Conservation (phyloP, 1,140 invertebrate species). For the Prorops nasuta region DNA sequence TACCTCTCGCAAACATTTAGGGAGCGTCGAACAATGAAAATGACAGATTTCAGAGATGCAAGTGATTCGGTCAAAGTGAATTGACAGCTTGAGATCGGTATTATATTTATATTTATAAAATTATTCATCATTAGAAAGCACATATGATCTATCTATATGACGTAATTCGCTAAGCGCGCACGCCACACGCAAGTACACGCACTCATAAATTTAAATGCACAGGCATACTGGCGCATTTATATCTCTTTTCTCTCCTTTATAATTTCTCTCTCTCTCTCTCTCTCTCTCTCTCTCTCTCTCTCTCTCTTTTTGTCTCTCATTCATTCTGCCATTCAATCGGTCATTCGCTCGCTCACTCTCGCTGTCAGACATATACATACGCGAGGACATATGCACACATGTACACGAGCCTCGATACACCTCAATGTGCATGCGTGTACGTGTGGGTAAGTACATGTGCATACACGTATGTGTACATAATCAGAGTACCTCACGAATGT, state of each 20-base stretch:
- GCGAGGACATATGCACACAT: neutral
- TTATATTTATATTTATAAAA: constrained; percentile 54
- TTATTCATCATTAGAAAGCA: constrained; percentile 53
- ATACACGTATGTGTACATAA: constrained; percentile 40
- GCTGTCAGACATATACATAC: constrained; percentile 1
- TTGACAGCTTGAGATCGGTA: constrained; percentile 40
- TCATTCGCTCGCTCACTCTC: constrained; percentile 11
- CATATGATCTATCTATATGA: constrained; percentile 52
- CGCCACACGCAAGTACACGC: constrained; percentile 21
- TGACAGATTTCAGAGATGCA: no score
- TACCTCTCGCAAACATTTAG: no score
- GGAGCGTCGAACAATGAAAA: no score
- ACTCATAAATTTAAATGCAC: constrained; percentile 20
- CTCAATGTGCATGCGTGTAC: constrained; percentile 21
- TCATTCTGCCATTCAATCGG: neutral
- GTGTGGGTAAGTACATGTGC: constrained; percentile 33
- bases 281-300: neutral
- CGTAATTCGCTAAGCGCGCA: constrained; percentile 43
- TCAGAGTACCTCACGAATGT: constrained; percentile 36
- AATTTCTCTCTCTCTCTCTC: no score
- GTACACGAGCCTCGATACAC: constrained; percentile 6
- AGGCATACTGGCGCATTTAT: constrained; percentile 22
- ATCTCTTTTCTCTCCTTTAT: neutral
- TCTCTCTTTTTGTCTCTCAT: neutral
- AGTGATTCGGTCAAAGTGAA: no score